Evolutionary conservation across 2,888 invertebrate genomes (phyloP), one percentile per base, ranked within the genome.

Genomic region (Callyntrura guangdongensis): DNA sequence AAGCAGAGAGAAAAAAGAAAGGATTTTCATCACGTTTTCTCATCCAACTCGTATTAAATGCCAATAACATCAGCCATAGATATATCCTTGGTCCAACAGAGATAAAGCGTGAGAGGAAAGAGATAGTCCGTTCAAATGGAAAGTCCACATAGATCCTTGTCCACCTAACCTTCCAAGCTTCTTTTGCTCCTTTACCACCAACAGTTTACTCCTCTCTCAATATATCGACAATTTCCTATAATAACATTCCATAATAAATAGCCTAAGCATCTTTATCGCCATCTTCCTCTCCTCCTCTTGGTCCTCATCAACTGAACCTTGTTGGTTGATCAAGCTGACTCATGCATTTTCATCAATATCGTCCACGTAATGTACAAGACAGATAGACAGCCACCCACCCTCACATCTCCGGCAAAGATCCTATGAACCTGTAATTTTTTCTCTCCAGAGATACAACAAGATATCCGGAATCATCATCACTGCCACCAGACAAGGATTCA

Each of bases 21-120:
- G 36, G 87, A 88, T 88, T 81, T 82, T 88, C 81, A 81, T 88
- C 88, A 88, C 88, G 88, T 88, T 53, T 27, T 27, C 64, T 82
- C 88, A 88, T 88, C 69, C 64, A 87, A 67, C 79, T 25, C 64
- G 22, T 72, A 88, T 79, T 67, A 87, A 74, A 67, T 79, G n/a
- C 77, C 86, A 86, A 74, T 77, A 77, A 77, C 77, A 77, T 36
- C 14, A 53, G 27, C 27, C 25, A 67, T n/a, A 61, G 6, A 17
- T 8, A 4, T 17, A 17, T 61, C 61, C n/a, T 61, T 17, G 4
- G 20, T 61, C 22, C 69, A 64, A 20, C 64, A 36, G 36, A 36
- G 36, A 36, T 36, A 36, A 36, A 36, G 36, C 6, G 36, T 36
- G 36, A 6, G 36, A 36, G 36, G 14, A 8, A 17, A 8, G 14